Evolutionary conservation across 2,113 vertebrate species (phyloP), one percentile per base, ranked within the genome.

Genomic region (Donacobius atricapilla): DNA sequence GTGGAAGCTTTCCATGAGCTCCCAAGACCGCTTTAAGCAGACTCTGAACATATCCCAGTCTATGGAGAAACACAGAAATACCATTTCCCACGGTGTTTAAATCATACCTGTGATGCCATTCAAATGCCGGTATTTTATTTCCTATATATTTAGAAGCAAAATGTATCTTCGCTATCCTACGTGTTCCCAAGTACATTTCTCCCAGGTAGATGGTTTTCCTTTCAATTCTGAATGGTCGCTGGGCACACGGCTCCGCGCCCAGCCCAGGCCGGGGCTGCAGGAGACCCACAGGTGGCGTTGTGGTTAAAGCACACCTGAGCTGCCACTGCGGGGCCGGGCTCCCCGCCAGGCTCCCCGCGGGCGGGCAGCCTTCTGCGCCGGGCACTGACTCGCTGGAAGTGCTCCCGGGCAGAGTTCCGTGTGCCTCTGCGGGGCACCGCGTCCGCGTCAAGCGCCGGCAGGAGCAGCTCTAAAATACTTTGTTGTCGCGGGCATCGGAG

Each of bases 271-370:
- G 73, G 92, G 61, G 30, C 40, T 97, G 97, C 95, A 97, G 93
- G 58, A 80, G 39, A 72, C 98, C 98, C 96, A 98, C 96, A 98
- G 98, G 97, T 98, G 98, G 98, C 97, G 97, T 91, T 98, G 96
- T 98, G 97, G 97, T 88, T 97, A 95, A 98, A 94, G 97, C 93
- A 93, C 98, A 98, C 95, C 97, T 97, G 97, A 91, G 92, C 95
- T 84, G 71, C 16, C 73, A 0, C 45, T 10, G 37, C 53, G 23
- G 51, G 68, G 0, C 15, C 27, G 60, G 51, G 27, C 44, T 44
- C 77, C 1, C 10, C 8, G 37, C n/a, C 66, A 24, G 42, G 17
- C 48, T 25, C 0, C 11, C 84, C 25, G 12, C 64, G 47, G 73
- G 20, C 42, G 42, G 50, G 37, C 76, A 13, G 66, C 68, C 2